phyloP scores from a whole-genome alignment of 1,140 invertebrate species.

The Araneus ventricosus region DNA sequence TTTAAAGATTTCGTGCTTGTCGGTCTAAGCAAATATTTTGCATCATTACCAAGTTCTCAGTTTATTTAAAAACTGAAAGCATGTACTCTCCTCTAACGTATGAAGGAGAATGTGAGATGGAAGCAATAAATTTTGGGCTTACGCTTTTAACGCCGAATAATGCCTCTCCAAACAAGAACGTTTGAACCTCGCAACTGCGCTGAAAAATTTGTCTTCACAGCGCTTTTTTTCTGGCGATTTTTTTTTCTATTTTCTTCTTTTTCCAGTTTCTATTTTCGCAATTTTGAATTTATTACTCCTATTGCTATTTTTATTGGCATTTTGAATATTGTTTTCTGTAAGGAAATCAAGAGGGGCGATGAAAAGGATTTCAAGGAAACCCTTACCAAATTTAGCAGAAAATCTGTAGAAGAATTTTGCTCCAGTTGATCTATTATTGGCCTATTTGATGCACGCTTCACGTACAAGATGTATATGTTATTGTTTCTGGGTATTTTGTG shows the following conservation, averaged over 20 bases:
- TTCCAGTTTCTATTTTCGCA: not conserved
- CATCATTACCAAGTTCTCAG: constrained; percentile 59
- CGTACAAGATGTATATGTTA: too few species aligned
- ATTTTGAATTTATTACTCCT: constrained; percentile 25
- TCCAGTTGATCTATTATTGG: too few species aligned
- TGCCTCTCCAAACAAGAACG: constrained; percentile 44
- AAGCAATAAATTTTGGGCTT: constrained; percentile 66
- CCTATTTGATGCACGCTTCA: too few species aligned
- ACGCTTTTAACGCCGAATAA: constrained; percentile 61
- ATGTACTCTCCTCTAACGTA: not conserved
- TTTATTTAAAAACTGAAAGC: constrained; percentile 54
- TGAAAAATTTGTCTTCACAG: constrained; percentile 29
- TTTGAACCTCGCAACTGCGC: not conserved
- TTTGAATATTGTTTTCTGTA: not conserved
- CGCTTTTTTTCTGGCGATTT: not conserved
- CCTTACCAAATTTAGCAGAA: not conserved
- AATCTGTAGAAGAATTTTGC: not conserved
- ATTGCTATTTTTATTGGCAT: not conserved
- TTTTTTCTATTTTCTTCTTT: not conserved
- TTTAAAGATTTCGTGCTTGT: constrained; percentile 50
- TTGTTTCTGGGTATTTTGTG: too few species aligned
- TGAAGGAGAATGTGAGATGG: constrained; percentile 24
- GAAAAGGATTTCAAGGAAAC: not conserved
- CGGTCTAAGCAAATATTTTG: constrained; percentile 65
- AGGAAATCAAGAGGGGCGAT: not conserved